Evolutionary conservation across 2,888 invertebrate species (phyloP).

Genomic region (Trissolcus brochymenae): DNA sequence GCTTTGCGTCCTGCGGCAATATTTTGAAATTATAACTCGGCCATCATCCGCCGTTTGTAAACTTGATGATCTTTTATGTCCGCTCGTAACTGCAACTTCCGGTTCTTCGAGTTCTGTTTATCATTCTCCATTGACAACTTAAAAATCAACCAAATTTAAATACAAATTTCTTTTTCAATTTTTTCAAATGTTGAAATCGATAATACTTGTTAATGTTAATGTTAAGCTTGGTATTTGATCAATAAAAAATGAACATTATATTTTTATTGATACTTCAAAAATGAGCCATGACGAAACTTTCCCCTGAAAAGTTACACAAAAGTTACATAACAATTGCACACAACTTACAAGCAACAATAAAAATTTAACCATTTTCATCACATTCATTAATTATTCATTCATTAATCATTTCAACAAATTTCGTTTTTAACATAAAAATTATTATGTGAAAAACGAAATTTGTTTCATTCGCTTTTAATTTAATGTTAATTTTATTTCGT

Average conservation of each 20-base stretch:
- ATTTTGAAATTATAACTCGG: constrained; percentile 57
- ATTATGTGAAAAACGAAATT: no score
- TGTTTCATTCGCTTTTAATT: no score
- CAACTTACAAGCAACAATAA: background rate
- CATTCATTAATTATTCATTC: no score
- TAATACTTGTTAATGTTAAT: no score
- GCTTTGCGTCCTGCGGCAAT: constrained; percentile 46
- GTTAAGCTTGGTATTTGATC: no score
- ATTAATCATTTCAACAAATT: no score
- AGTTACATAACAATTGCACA: background rate
- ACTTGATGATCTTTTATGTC: constrained; percentile 31
- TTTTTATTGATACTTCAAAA: background rate
- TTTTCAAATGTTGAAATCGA: background rate
- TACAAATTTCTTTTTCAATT: background rate
- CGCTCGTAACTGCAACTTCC: constrained; percentile 51
- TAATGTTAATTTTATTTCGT: no score
- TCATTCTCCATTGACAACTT: constrained; percentile 48
- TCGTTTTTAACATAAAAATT: no score
- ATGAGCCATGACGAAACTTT: background rate
- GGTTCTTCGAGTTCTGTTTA: constrained; percentile 46
- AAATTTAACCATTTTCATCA: no score
- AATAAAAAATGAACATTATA: background rate
- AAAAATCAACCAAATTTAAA: constrained; percentile 35
- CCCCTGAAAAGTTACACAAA: constrained; percentile 1
- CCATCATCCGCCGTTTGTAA: constrained; percentile 23